phyloP scores from a whole-genome alignment of 2,888 invertebrate species.

The Unio delphinus region DNA sequence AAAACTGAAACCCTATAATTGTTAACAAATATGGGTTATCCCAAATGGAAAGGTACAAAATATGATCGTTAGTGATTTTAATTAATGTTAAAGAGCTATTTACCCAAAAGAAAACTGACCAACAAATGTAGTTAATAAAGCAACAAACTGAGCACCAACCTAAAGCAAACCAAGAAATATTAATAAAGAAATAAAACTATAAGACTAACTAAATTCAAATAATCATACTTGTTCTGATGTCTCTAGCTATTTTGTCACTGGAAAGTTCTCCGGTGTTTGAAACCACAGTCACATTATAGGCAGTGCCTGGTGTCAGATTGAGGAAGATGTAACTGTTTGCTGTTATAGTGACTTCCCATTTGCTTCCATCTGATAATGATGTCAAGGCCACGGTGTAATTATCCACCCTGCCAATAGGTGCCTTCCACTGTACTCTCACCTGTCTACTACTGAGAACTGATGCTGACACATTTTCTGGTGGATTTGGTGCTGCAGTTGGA shows the following conservation, averaged over 20 bases:
- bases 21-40: too few relatives aligned
- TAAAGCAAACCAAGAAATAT: too few relatives aligned
- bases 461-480: conserved; percentile 31
- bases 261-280: conserved; percentile 29
- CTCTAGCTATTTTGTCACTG: conserved; percentile 17
- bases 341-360: conserved; percentile 16
- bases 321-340: conserved; percentile 30
- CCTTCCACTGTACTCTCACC: conserved; percentile 40
- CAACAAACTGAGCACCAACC: too few relatives aligned
- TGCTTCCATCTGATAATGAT: conserved; percentile 19
- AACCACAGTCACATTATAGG: conserved; percentile 32
- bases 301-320: conserved; percentile 40
- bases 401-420: conserved; percentile 42
- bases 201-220: too few relatives aligned
- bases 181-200: too few relatives aligned
- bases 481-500: conserved; percentile 32
- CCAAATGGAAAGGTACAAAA: too few relatives aligned
- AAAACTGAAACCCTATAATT: too few relatives aligned
- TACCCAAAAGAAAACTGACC: too few relatives aligned
- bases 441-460: conserved; percentile 31
- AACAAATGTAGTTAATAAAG: too few relatives aligned
- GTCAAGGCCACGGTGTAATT: conserved; percentile 42
- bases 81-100: too few relatives aligned
- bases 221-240: conserved; percentile 29
- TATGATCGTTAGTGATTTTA: too few relatives aligned